These are phyloP conservation scores for Mormyrops boulengeri DNA, from an alignment of 2,797 vertebrate genomes.

Conservation along the genomic window DNA sequence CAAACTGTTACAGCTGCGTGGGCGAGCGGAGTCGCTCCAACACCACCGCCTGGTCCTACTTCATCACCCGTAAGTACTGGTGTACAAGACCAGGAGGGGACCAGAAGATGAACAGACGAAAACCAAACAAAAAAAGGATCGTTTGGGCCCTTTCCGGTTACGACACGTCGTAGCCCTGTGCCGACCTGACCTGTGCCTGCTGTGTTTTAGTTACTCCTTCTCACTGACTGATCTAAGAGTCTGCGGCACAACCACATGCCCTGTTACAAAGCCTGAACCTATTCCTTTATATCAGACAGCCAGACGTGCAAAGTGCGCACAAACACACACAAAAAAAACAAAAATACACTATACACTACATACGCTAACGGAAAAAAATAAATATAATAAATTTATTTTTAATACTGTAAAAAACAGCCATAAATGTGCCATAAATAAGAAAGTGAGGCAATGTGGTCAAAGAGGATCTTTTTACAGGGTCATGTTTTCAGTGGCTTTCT, in stretches of 20 bases:
- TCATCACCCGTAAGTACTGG: background rate
- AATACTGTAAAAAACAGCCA: background rate
- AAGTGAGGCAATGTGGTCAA: background rate
- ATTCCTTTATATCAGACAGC: background rate
- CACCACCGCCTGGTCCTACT: background rate
- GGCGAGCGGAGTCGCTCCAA: background rate
- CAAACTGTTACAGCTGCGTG: background rate
- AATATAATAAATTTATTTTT: background rate
- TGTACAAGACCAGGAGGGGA: background rate
- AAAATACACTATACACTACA: background rate
- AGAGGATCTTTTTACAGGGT: background rate
- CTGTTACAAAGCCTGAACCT: background rate
- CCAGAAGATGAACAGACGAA: background rate
- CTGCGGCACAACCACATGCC: background rate
- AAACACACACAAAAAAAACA: conserved; percentile 1
- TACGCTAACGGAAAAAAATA: conserved; percentile 22
- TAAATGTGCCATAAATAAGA: background rate
- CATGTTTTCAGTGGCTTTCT: background rate
- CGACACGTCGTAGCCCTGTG: background rate
- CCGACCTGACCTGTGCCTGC: background rate
- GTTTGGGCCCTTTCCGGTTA: background rate
- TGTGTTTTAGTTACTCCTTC: background rate
- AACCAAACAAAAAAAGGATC: background rate
- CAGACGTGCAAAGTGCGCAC: background rate
- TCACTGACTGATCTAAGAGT: background rate